Evolutionary conservation across 2,888 invertebrate genomes (phyloP).

Genomic region (Adelognathus sp.): DNA sequence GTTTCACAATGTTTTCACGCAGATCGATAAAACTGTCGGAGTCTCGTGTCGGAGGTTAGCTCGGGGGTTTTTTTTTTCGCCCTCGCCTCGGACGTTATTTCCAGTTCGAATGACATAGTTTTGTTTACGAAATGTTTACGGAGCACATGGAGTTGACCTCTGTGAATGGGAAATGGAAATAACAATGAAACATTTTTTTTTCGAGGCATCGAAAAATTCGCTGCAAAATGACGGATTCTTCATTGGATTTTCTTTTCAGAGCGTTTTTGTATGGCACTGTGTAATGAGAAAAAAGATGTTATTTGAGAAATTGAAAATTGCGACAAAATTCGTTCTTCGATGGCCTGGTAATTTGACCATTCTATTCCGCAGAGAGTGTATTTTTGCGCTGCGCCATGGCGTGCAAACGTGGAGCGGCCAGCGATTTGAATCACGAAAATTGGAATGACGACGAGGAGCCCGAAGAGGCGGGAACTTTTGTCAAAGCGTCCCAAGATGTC

Average conservation of each 20-base stretch:
- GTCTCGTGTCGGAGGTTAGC: slow-evolving; percentile 33
- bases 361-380: not conserved
- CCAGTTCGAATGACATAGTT: not conserved
- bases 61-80: slow-evolving; percentile 9
- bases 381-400: slow-evolving; percentile 83
- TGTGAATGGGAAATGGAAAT: too few species aligned
- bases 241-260: not conserved
- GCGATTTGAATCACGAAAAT: slow-evolving; percentile 91
- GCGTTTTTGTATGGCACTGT: too few species aligned
- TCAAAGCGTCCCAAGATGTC: slow-evolving; percentile 86
- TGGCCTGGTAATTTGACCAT: too few species aligned
- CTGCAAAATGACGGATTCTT: not conserved
- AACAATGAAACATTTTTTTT: not conserved
- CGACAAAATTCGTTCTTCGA: not conserved
- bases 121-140: slow-evolving; percentile 40
- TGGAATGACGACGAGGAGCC: slow-evolving; percentile 91
- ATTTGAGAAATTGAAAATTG: not conserved
- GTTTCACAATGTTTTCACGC: not conserved
- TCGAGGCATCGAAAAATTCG: not conserved
- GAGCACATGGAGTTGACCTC: too few species aligned
- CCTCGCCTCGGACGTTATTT: not conserved
- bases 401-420: slow-evolving; percentile 88
- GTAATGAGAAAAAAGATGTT: too few species aligned
- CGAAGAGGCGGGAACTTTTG: slow-evolving; percentile 90
- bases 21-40: slow-evolving; percentile 6